phyloP scores from a whole-genome alignment of 2,888 invertebrate species.

The Hypomecis atomaria region DNA sequence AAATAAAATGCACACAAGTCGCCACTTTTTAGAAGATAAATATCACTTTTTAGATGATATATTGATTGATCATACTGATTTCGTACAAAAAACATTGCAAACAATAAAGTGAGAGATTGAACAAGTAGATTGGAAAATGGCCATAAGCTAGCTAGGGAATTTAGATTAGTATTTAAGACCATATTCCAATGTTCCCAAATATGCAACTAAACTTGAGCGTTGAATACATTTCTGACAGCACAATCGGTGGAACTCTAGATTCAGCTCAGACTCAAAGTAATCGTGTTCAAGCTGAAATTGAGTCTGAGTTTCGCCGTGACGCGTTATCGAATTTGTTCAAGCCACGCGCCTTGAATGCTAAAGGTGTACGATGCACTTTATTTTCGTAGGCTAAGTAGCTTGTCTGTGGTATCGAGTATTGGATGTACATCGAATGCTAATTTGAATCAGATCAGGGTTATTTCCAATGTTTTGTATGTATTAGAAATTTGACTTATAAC shows the following conservation, averaged over 20 bases:
- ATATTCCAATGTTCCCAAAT: conserved; percentile 1
- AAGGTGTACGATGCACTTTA: conserved; percentile 17
- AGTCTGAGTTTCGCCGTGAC: conserved; percentile 73
- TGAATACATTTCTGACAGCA: conserved; percentile 20
- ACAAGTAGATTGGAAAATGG: no score
- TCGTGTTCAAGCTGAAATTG: conserved; percentile 75
- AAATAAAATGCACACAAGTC: no score
- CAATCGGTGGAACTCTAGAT: conserved; percentile 50
- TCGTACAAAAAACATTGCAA: no score
- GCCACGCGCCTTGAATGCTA: conserved; percentile 69
- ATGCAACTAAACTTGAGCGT: conserved; percentile 11
- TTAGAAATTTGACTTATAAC: no score
- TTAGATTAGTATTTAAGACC: neutral
- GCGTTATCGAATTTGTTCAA: conserved; percentile 80
- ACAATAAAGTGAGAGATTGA: no score
- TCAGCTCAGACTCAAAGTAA: conserved; percentile 66
- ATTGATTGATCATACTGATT: no score
- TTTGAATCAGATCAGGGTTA: no score
- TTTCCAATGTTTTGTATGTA: no score
- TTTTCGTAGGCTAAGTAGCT: conserved; percentile 5
- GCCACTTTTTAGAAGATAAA: no score
- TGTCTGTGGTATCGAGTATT: neutral
- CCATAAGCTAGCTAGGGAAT: no score
- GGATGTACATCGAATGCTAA: no score
- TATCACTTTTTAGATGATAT: no score